Base-by-base conservation (phyloP, 2,113 vertebrate species). In the Ochotona princeps region DNA sequence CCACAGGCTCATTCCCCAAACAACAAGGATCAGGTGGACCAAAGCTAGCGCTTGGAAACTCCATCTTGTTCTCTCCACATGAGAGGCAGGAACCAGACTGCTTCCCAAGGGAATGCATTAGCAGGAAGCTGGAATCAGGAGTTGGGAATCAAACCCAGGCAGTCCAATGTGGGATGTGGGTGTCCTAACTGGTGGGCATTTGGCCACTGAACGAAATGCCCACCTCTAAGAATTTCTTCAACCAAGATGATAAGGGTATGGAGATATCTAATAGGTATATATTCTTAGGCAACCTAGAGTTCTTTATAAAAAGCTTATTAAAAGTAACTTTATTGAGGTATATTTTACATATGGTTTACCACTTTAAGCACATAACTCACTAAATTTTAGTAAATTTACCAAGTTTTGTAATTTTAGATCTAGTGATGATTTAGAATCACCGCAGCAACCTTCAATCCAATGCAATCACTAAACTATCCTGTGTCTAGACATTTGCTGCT, bases 361-460 rank as follows among this genome's bases (percentile, higher is more conserved):
- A 83, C 79, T 70, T 87, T 13, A 63, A 73, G 12, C 32, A 3
- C 25, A 57, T 0, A 83, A 78, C 51, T 67, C n/a, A 67, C 57
- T 21, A 25, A 79, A 81, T 75, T 87, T 66, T 78, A 57, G 73
- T 69, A 57, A 75, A 70, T 83, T 76, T 80, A 81, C 74, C 9
- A 17, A 87, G 47, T 86, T 90, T 91, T 89, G 13, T 28, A 89
- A 83, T 73, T n/a, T 44, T 44, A 44, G 38, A 44, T 44, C 38
- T 6, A 44, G 38, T 65, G 47, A 20, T 90, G 61, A 67, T 82
- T 88, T 30, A 73, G 2, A 61, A 61, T 69, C 60, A 89, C 63
- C 61, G 8, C 13, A 14, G 44, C 51, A 10, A n/a, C 14, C 21
- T 20, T 28, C 47, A 88, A 32, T 14, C 79, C 47, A 54, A 83